Conservation (phyloP, 2,797 vertebrate genomes). For the Vultur gryphus region DNA sequence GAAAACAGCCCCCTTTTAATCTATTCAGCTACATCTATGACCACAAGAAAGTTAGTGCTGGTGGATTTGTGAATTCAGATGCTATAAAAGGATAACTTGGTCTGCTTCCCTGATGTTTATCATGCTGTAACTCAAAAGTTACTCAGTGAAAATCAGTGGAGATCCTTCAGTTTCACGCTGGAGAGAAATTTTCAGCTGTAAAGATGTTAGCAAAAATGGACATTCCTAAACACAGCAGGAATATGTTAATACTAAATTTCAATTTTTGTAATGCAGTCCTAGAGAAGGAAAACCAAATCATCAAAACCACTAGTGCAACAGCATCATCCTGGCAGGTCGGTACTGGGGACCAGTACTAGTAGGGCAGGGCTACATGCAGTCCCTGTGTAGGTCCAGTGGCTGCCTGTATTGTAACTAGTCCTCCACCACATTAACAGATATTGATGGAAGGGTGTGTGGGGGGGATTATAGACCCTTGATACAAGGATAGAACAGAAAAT, state of each 20-base stretch:
- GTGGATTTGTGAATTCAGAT: not conserved
- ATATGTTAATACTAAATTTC: not conserved
- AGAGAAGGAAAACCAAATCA: not conserved
- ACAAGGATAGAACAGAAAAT: not conserved
- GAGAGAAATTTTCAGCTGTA: not conserved
- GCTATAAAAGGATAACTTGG: not conserved
- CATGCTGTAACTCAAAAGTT: not conserved
- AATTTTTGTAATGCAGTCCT: not conserved
- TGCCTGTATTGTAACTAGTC: not conserved
- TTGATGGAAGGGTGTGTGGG: fast-evolving
- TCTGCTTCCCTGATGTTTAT: not conserved
- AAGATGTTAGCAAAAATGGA: not conserved
- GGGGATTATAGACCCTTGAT: not conserved
- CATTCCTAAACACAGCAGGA: not conserved
- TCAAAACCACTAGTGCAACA: not conserved
- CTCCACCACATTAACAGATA: not conserved
- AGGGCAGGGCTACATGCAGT: fast-evolving
- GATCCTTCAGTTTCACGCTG: not conserved
- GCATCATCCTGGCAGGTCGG: not conserved
- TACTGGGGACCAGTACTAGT: not conserved
- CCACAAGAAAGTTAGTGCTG: not conserved
- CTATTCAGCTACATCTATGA: not conserved
- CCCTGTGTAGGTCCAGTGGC: not conserved
- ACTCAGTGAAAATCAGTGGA: not conserved
- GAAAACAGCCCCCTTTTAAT: not conserved